Percentiles rank a stretch among this genome's conserved stretches.
phyloP scores from a whole-genome alignment of 2,113 vertebrate genomes.

The Silurus asotus region DNA sequence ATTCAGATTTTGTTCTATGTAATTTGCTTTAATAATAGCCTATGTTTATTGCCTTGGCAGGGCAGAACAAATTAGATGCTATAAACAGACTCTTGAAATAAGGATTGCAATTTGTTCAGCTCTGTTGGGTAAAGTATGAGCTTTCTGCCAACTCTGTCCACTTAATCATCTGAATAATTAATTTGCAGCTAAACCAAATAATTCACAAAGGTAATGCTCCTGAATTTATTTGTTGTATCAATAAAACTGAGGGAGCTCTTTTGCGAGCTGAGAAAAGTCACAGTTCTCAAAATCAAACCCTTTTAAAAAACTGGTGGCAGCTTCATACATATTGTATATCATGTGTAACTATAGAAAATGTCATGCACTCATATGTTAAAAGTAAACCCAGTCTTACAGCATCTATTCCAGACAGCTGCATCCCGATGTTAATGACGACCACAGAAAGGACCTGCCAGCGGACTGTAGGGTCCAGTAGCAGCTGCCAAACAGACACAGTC shows the following conservation, averaged over 20 bases:
- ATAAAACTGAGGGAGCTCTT: background rate
- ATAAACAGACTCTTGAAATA: slow-evolving; percentile 61
- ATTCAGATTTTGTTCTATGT: slow-evolving; percentile 35
- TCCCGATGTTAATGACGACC: slow-evolving; percentile 83
- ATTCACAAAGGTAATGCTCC: slow-evolving; percentile 49
- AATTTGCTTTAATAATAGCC: slow-evolving; percentile 54
- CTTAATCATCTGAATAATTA: slow-evolving; percentile 66
- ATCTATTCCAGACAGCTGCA: slow-evolving; percentile 90
- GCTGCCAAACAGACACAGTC: slow-evolving; percentile 73
- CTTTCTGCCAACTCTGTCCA: slow-evolving; percentile 54
- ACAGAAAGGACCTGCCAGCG: slow-evolving; percentile 84
- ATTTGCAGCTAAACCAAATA: slow-evolving; percentile 53
- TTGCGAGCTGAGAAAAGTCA: background rate
- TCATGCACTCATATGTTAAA: slow-evolving; percentile 13
- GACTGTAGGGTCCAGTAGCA: slow-evolving; percentile 74
- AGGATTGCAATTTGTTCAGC: slow-evolving; percentile 62
- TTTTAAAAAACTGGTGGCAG: background rate
- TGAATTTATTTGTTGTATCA: slow-evolving; percentile 16
- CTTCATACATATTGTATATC: background rate
- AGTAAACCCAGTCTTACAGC: slow-evolving; percentile 74
- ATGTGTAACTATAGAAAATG: background rate
- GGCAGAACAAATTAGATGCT: slow-evolving; percentile 59
- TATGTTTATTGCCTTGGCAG: slow-evolving; percentile 50
- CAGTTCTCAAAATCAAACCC: background rate
- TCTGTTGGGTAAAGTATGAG: slow-evolving; percentile 54